Base-by-base conservation (phyloP, 2,888 invertebrate species). In the Tromatobia lineatoria region DNA sequence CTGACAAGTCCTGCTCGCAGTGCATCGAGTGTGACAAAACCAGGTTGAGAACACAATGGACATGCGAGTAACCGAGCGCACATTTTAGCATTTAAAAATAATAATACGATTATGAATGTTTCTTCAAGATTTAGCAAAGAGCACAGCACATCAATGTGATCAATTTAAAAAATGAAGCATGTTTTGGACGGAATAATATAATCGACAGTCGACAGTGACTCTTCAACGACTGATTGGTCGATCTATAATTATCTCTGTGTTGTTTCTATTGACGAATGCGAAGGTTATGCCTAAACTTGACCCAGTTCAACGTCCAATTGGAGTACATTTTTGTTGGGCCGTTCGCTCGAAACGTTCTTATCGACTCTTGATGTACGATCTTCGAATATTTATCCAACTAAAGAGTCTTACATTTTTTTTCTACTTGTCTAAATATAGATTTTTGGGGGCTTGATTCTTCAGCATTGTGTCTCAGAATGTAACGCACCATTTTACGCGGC, bases 31-130 rank as follows among this genome's bases (percentile, higher is more conserved):
- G 96, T 96, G 88, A 95, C 94, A 91, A 97, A 98, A 89, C 96
- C 96, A 85, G 96, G 95, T 91, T 96, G 96, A 77, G 96, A 95
- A 94, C 97, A 97, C 91, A 97, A 94, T 45, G 97, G 97, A 93
- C 97, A 97, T 79, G 96, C 94, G 87, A 97, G 95, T 77, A 96
- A 88, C 86, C 93, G 90, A 70, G 93, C 91, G 83, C 93, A 93
- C 93, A 93, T 93, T 54, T 87, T 90, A 64, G 38, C 66, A 61
- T 67, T 38, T 29, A 38, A 38, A 38, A 38, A 76, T 66, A 15
- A 67, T 75, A 18, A 38, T 45, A n/a, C 6, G 2, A 34, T 2
- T 34, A 2, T 34, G 6, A n/a, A 18, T 7, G 15, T n/a, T 15
- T 47, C 6, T n/a, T 2, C 7, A 18, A 8, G 0, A 45, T 25